Evolutionary conservation across 2,113 vertebrate genomes (phyloP).

Genomic region (Gymnobelideus leadbeateri): DNA sequence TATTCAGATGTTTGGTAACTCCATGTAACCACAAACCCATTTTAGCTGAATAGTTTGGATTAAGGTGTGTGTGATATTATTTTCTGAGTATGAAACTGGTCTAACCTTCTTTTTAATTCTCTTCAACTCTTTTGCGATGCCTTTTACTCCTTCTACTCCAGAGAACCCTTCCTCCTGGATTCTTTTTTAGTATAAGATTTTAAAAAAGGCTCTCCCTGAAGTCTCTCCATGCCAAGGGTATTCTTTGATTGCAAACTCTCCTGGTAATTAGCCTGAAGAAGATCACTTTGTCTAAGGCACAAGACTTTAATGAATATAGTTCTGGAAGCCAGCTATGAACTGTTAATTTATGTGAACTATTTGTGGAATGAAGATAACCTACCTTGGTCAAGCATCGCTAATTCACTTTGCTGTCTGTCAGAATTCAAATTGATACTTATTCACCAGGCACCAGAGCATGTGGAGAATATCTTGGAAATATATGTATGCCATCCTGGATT

Average conservation of each 20-base stretch:
- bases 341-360: background rate
- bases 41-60: background rate
- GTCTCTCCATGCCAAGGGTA: background rate
- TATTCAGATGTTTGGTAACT: background rate
- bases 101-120: background rate
- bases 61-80: background rate
- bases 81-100: background rate
- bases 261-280: background rate
- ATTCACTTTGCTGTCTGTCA: slow-evolving; percentile 2
- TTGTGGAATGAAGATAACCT: background rate
- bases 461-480: background rate
- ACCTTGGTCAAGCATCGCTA: background rate
- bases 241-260: background rate
- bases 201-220: background rate
- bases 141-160: background rate
- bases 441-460: background rate
- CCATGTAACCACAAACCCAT: background rate
- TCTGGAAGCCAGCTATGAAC: background rate
- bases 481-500: background rate
- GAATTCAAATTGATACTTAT: background rate
- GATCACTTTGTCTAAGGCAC: background rate
- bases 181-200: background rate
- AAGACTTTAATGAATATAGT: background rate
- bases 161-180: background rate
- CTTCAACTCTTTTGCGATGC: background rate